Percentiles rank a stretch among this genome's conserved stretches.
Conservation (phyloP, 2,888 invertebrate genomes). For the Metalampra italica region DNA sequence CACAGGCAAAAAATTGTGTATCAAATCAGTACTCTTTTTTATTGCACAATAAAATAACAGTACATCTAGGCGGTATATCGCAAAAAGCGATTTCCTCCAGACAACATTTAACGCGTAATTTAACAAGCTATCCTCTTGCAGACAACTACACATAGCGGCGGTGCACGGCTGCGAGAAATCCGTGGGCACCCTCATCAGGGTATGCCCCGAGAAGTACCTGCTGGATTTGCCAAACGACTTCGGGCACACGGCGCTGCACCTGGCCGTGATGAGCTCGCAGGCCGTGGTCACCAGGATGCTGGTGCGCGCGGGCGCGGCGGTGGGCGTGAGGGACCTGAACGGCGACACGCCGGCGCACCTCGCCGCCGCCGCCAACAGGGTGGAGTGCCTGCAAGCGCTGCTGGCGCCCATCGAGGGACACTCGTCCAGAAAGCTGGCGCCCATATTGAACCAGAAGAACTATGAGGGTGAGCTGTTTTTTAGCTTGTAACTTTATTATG, state of each 20-base stretch:
- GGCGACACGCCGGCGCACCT: conserved; percentile 94
- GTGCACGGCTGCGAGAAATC: conserved; percentile 86
- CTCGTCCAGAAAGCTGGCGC: conserved; percentile 50
- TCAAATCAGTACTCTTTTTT: too few relatives aligned
- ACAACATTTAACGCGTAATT: too few relatives aligned
- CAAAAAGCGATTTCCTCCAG: too few relatives aligned
- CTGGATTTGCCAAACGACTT: conserved; percentile 90
- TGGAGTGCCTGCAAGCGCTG: conserved; percentile 85
- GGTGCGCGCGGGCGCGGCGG: conserved; percentile 87
- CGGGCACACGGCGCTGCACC: conserved; percentile 90
- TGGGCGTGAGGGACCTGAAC: conserved; percentile 81
- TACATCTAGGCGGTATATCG: too few relatives aligned
- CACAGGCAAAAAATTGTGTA: too few relatives aligned
- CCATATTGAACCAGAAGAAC: conserved; percentile 88
- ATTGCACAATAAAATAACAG: too few relatives aligned
- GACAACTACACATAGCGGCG: conserved; percentile 91
- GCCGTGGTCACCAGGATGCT: conserved; percentile 86
- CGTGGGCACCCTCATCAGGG: conserved; percentile 84
- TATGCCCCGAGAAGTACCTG: conserved; percentile 86
- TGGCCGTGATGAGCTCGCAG: conserved; percentile 89
- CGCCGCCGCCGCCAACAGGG: conserved; percentile 84
- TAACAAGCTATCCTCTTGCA: conserved; percentile 61
- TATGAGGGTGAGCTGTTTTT: conserved; percentile 85
- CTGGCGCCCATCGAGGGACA: conserved; percentile 79
- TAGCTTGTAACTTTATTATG: too few relatives aligned